Evolutionary conservation across 2,797 vertebrate species (phyloP), one percentile per base, ranked within the genome.

Genomic region (Pseudochaenichthys georgianus): DNA sequence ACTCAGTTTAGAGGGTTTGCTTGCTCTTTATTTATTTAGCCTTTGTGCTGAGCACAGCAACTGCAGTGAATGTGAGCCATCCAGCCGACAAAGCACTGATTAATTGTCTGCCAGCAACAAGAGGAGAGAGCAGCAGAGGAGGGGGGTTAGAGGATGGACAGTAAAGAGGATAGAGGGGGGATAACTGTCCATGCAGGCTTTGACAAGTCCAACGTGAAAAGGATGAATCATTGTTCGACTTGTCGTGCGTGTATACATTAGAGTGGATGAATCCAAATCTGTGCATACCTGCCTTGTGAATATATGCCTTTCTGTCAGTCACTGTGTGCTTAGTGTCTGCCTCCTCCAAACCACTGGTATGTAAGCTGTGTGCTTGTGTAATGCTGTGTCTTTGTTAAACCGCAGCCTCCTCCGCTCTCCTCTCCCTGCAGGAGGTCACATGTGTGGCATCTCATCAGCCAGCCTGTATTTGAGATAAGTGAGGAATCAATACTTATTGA

Each of bases 401-500:
- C 19, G 58, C 48, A 28, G 2, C 57, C 42, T 51, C 64, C 61
- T 50, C 15, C 13, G 5, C 70, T 66, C 70, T 58, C 17, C 45
- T 42, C 42, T 73, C 54, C 23, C 73, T 64, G 77, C 72, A 64
- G 65, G 63, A 77, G 82, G 83, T 81, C 71, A 78, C 47, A 81
- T 68, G 78, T 73, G 70, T 75, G 83, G 82, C 81, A 87, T 77
- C 83, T 86, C 81, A 89, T 91, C 88, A 85, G 77, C 83, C 66
- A 8, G 60, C 55, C 88, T 76, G 75, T 57, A 66, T 81, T 75
- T 80, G 76, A 91, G 89, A 93, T 91, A 90, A 91, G 87, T 86
- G 82, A 68, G 43, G 61, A 89, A 93, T 94, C 93, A 48, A 94
- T 93, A 73, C 38, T 17, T 81, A 92, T 91, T 84, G 92, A 94